Conservation (phyloP, 2,888 invertebrate species). For the Netelia virgata region DNA sequence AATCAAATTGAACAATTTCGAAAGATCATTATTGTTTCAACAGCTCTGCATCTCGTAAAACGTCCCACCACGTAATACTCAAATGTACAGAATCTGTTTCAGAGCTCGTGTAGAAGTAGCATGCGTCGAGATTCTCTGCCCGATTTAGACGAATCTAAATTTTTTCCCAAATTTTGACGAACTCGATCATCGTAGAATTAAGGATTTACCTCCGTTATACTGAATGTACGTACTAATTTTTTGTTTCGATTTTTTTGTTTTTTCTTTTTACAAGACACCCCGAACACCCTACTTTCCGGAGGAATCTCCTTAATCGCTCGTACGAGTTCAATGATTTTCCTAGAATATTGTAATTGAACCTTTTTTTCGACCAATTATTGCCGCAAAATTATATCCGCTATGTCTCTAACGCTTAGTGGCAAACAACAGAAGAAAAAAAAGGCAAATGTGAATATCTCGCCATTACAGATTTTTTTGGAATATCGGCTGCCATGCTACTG, state of each 20-base stretch:
- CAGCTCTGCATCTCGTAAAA: constrained; percentile 49
- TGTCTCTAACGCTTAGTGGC: constrained; percentile 31
- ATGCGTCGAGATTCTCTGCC: constrained; percentile 73
- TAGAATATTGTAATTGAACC: constrained; percentile 36
- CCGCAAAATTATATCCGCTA: constrained; percentile 45
- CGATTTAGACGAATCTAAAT: constrained; percentile 59
- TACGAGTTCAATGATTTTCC: constrained; percentile 10
- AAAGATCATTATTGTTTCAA: neutral
- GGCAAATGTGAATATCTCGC: constrained; percentile 19
- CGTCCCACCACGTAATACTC: constrained; percentile 41
- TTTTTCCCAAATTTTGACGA: constrained; percentile 53
- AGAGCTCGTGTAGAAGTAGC: constrained; percentile 76
- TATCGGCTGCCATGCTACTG: constrained; percentile 53
- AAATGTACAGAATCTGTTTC: constrained; percentile 70
- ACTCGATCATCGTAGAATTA: constrained; percentile 49
- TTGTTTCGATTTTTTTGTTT: neutral
- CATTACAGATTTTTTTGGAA: constrained; percentile 61
- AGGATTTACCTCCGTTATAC: constrained; percentile 33
- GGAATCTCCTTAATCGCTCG: constrained; percentile 40
- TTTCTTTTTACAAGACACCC: constrained; percentile 8
- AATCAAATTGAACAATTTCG: neutral
- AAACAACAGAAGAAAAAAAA: constrained; percentile 20
- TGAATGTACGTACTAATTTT: too few relatives aligned
- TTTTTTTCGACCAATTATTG: constrained; percentile 23
- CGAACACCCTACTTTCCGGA: neutral